Conservation (phyloP, 2,113 vertebrate genomes). For the Micronycteris hirsuta region DNA sequence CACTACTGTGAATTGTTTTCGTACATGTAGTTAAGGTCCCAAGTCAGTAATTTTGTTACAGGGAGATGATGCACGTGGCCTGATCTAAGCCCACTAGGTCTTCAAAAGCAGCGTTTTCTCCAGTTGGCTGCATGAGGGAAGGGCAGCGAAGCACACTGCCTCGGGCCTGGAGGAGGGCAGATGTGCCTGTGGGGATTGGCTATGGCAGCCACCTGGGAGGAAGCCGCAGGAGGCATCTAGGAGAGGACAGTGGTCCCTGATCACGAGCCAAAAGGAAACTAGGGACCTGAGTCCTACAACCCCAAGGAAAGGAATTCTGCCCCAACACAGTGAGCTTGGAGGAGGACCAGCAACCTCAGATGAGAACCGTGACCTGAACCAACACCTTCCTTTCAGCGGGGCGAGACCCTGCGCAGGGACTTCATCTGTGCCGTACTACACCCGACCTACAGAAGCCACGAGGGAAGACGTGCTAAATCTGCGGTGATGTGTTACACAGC, state of each 20-base stretch:
- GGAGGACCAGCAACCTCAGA: not conserved
- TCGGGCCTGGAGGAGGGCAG: not conserved
- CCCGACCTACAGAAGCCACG: not conserved
- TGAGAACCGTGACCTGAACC: fast-evolving
- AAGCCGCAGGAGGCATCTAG: not conserved
- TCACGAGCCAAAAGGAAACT: not conserved
- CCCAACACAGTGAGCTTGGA: not conserved
- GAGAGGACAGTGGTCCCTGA: not conserved
- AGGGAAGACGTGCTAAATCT: not conserved
- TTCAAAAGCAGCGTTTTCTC: not conserved
- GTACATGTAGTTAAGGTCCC: not conserved
- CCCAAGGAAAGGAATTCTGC: not conserved
- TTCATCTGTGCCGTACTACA: not conserved
- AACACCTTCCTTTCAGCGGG: not conserved
- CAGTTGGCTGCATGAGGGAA: not conserved
- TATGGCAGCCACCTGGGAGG: not conserved
- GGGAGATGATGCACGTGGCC: not conserved
- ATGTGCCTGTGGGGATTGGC: not conserved
- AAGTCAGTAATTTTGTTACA: not conserved
- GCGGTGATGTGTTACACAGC: not conserved
- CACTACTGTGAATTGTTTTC: not conserved
- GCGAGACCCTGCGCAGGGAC: not conserved
- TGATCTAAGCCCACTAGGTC: not conserved
- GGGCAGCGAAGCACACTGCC: not conserved
- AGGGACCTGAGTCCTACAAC: not conserved